Percentiles rank a stretch among this genome's conserved stretches.
Evolutionary conservation across 2,797 vertebrate species (phyloP).

Genomic region (Mormyrops attenuatus): DNA sequence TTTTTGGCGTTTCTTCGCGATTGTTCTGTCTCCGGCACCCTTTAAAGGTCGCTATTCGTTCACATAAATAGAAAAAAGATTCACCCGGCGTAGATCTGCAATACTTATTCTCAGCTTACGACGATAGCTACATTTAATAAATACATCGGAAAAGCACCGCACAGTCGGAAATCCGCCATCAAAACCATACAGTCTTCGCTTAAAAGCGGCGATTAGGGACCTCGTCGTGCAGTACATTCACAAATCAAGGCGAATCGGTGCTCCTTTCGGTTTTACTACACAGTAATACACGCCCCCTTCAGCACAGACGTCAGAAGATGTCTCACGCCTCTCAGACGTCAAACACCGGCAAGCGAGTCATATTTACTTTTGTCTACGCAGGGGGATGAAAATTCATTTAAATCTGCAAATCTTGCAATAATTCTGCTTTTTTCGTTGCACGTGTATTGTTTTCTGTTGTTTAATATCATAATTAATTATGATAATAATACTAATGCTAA

Average conservation of each 20-base stretch:
- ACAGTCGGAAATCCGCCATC: background rate
- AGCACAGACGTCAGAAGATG: slow-evolving; percentile 42
- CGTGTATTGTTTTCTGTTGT: background rate
- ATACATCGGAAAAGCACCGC: background rate
- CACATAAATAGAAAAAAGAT: background rate
- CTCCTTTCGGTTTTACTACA: slow-evolving; percentile 40
- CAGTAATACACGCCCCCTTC: slow-evolving; percentile 42
- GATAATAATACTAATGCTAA: no score
- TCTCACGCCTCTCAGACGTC: slow-evolving; percentile 41
- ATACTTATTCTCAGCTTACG: background rate
- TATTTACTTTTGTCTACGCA: background rate
- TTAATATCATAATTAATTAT: background rate
- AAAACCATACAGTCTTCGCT: background rate
- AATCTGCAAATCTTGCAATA: background rate
- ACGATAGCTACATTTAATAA: background rate
- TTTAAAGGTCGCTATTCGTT: background rate
- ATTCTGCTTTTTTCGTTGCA: background rate
- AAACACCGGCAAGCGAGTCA: slow-evolving; percentile 16
- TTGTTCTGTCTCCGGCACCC: background rate
- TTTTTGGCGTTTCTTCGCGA: background rate
- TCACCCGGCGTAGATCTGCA: background rate
- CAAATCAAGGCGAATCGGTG: slow-evolving; percentile 16
- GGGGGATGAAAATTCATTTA: background rate
- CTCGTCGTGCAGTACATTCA: background rate
- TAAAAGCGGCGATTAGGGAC: background rate